A percentile compares a stretch with the other conserved stretches of the same genome.
Conservation (phyloP, 2,797 vertebrate species). For the Buphagus erythrorhynchus region DNA sequence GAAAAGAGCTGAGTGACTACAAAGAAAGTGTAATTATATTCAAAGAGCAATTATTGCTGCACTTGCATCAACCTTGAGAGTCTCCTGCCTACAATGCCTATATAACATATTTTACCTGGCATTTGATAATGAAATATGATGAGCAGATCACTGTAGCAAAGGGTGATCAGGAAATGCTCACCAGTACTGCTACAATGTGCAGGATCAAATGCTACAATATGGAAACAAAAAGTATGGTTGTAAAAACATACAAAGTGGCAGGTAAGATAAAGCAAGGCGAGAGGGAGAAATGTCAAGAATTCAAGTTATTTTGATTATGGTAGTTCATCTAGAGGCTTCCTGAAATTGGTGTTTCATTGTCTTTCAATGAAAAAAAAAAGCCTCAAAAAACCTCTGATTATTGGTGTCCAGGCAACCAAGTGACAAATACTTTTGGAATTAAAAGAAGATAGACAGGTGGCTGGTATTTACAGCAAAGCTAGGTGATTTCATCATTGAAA, state of each 20-base stretch:
- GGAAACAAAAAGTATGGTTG: background rate
- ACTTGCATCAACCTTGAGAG: constrained; percentile 46
- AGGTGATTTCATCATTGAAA: background rate
- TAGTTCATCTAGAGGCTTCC: background rate
- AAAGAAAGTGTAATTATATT: constrained; percentile 24
- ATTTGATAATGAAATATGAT: constrained; percentile 37
- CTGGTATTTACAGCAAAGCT: background rate
- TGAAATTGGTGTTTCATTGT: background rate
- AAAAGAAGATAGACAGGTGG: background rate
- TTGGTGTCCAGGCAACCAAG: background rate
- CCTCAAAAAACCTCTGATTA: background rate
- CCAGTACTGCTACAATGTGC: fast-evolving
- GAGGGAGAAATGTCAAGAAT: background rate
- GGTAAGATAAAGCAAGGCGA: background rate
- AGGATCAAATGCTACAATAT: background rate
- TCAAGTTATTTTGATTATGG: background rate
- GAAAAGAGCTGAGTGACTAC: background rate
- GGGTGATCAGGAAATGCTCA: background rate
- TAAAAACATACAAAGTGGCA: background rate
- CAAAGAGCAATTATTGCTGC: constrained; percentile 35
- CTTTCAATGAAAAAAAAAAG: background rate
- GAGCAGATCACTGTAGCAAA: background rate
- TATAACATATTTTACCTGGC: constrained; percentile 43
- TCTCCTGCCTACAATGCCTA: constrained; percentile 13
- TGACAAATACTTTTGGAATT: background rate